Evolutionary conservation across 1,140 invertebrate genomes (phyloP).

Genomic region (Euura lappo): DNA sequence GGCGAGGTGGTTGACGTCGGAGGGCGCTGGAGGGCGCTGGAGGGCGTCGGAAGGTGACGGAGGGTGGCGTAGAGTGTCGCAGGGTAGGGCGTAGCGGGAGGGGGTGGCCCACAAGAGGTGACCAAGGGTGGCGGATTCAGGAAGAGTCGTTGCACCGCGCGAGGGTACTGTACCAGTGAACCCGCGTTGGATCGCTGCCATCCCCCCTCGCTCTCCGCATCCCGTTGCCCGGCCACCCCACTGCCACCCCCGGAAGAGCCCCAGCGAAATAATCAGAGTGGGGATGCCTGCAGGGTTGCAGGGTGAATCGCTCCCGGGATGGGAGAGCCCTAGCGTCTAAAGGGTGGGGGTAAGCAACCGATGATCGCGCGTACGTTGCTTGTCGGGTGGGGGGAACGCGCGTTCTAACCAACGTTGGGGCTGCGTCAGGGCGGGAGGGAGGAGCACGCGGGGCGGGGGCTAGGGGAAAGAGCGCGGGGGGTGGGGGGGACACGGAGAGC

Average conservation of each 20-base stretch:
- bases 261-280: background rate
- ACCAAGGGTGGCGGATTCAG: constrained; percentile 45
- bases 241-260: constrained; percentile 9
- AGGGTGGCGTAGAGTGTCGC: background rate
- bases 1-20: background rate
- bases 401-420: background rate
- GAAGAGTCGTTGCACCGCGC: constrained; percentile 56
- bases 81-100: background rate
- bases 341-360: background rate
- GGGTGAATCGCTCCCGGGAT: constrained; percentile 2
- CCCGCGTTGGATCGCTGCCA: constrained; percentile 33
- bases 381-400: background rate
- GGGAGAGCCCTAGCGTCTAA: background rate
- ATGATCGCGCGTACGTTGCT: constrained; percentile 4
- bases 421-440: background rate
- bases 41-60: background rate
- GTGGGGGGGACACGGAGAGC: background rate
- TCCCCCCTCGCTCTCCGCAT: constrained; percentile 25
- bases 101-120: background rate
- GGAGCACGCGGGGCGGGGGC: constrained; percentile 13
- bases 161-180: constrained; percentile 62
- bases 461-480: background rate
- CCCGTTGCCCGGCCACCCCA: constrained; percentile 10
- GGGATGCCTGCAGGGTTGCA: background rate
- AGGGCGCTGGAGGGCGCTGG: background rate